These are phyloP conservation scores for Beroe forskalii DNA, from an alignment of 37 sponge, comb jelly and placozoan species.

Conservation along the genomic window DNA sequence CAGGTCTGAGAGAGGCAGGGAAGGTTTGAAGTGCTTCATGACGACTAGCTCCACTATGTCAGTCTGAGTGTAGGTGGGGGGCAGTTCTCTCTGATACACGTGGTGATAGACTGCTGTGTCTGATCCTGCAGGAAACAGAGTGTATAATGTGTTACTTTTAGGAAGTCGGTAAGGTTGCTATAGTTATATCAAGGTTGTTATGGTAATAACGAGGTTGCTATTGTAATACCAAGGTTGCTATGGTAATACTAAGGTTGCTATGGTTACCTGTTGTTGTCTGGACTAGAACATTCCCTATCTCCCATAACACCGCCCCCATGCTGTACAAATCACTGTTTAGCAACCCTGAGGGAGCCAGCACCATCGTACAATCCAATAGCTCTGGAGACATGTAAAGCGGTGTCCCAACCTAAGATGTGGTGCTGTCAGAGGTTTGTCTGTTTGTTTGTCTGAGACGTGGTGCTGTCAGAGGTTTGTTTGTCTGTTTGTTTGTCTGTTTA, in stretches of 20 bases:
- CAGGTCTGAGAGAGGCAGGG: no score
- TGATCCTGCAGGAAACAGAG: no score
- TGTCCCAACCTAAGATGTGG: slow-evolving; percentile 41
- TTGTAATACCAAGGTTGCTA: no score
- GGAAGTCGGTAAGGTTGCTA: no score
- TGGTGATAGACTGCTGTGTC: slow-evolving; percentile 1
- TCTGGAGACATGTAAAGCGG: slow-evolving; percentile 57
- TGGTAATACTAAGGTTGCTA: no score
- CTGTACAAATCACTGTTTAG: slow-evolving; percentile 54
- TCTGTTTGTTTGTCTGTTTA: no score
- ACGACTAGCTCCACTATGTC: slow-evolving; percentile 30
- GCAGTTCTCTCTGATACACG: slow-evolving; percentile 51
- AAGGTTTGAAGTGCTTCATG: not conserved
- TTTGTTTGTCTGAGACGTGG: no score
- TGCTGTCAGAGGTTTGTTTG: no score
- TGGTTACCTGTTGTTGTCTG: not conserved
- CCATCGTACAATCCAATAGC: slow-evolving; percentile 52
- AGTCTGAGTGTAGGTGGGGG: not conserved
- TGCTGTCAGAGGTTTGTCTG: no score
- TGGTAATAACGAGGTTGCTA: no score
- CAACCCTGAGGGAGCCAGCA: not conserved
- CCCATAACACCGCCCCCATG: slow-evolving; percentile 47
- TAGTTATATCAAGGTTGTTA: no score
- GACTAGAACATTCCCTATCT: slow-evolving; percentile 2
- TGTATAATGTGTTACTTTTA: no score